Percentiles rank a stretch among this genome's conserved stretches.
Evolutionary conservation across 2,113 vertebrate genomes (phyloP).

Genomic region (Aleadryas rufinucha): DNA sequence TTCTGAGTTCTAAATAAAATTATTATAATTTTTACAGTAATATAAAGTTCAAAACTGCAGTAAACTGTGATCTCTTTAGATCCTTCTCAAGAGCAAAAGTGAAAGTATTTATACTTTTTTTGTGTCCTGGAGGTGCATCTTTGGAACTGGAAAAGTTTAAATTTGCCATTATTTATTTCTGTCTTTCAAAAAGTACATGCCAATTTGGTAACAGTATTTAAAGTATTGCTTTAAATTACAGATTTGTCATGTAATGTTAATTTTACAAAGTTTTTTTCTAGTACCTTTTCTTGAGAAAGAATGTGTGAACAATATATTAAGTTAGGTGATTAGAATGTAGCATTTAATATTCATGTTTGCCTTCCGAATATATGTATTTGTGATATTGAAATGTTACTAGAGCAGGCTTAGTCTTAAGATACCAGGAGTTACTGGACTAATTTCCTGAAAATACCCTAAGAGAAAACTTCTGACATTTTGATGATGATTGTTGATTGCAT

Average conservation of each 20-base stretch:
- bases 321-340: neutral
- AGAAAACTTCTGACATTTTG: neutral
- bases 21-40: neutral
- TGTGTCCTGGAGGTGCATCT: neutral
- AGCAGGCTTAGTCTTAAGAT: neutral
- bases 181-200: neutral
- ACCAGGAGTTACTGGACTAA: neutral
- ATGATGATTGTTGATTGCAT: accelerated
- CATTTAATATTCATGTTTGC: neutral
- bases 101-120: neutral
- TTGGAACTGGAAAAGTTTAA: neutral
- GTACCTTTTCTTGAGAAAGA: neutral
- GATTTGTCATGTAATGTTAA: neutral
- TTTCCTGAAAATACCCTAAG: neutral
- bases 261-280: neutral
- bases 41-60: neutral
- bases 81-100: neutral
- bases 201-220: neutral
- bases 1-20: neutral
- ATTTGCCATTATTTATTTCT: neutral
- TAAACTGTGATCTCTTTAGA: neutral
- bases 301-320: neutral
- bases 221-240: neutral
- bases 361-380: neutral
- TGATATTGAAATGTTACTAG: neutral